These are phyloP conservation scores for Drosophila tanythrix DNA, from an alignment of 2,888 invertebrate species.

Conservation along the genomic window DNA sequence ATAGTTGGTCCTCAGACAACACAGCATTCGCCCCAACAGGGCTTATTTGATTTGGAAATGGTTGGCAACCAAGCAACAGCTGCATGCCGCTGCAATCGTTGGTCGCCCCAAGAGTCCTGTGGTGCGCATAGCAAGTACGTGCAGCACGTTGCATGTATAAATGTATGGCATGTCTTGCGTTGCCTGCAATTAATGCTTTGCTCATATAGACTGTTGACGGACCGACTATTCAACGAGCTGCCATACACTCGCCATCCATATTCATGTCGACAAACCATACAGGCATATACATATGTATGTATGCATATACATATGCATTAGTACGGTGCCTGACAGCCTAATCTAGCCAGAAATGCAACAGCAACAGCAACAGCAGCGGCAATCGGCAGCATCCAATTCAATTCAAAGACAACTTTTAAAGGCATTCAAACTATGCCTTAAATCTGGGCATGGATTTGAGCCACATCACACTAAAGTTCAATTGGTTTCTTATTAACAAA, in stretches of 20 bases:
- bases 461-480: neutral
- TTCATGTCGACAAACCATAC: conserved; percentile 25
- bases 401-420: neutral
- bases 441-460: neutral
- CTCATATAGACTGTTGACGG: conserved; percentile 17
- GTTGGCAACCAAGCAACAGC: conserved; percentile 10
- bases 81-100: conserved; percentile 9
- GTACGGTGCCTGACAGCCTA: neutral
- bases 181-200: conserved; percentile 43
- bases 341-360: conserved; percentile 1
- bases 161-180: conserved; percentile 4
- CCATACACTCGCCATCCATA: conserved; percentile 22
- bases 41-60: conserved; percentile 22
- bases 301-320: neutral
- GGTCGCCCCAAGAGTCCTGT: conserved; percentile 10
- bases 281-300: neutral
- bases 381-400: conserved; percentile 1
- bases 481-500: neutral
- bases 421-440: neutral
- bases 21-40: neutral
- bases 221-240: conserved; percentile 16
- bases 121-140: conserved; percentile 27
- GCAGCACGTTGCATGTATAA: conserved; percentile 48
- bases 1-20: conserved; percentile 36
- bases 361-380: neutral